Evolutionary conservation across 2,797 vertebrate species (phyloP), one percentile per base, ranked within the genome.

Genomic region (Benthosema pterotum): DNA sequence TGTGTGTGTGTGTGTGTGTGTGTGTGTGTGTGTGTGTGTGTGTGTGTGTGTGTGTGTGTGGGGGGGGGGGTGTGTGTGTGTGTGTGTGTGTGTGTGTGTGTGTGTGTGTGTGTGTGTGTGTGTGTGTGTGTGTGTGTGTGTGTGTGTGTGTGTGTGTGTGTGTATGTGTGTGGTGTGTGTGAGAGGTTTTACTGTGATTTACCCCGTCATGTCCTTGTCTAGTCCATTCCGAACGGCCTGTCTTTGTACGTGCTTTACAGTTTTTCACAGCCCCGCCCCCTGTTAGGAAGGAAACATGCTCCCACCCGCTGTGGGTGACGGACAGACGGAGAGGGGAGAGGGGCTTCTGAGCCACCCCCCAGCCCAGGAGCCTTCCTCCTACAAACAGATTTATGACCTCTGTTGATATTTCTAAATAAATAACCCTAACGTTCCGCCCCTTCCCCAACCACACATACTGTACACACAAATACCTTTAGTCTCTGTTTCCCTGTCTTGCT

Each of bases 161-260:
- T 32, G 32, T 45, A 52, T 38, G 14, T 58, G 25, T 76, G 52
- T 63, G 15, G 64, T 76, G 43, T 17, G 11, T 76, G 45, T 28
- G 22, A 67, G 49, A 80, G 76, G 76, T 53, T 71, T 67, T 57
- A 43, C 74, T 62, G 55, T 80, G 73, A 86, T 84, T 82, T 79
- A 74, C 58, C 28, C 11, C 45, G 65, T 73, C 32, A 38, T 67
- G 65, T 64, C 61, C 69, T 19, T 32, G 16, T 28, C 58, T 51
- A 46, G 60, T 57, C 71, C 32, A 46, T 63, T 57, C 71, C 32
- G 57, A 59, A 71, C 47, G 1, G 51, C 50, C 48, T 57, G 59
- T 67, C 60, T 75, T 78, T 86, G 76, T 80, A 58, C 42, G 3
- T 54, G 56, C 60, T 42, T 58, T 51, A 28, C 61, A 70, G 75